Conservation (phyloP, 1,140 invertebrate species). For the Drosophila ohnishii region DNA sequence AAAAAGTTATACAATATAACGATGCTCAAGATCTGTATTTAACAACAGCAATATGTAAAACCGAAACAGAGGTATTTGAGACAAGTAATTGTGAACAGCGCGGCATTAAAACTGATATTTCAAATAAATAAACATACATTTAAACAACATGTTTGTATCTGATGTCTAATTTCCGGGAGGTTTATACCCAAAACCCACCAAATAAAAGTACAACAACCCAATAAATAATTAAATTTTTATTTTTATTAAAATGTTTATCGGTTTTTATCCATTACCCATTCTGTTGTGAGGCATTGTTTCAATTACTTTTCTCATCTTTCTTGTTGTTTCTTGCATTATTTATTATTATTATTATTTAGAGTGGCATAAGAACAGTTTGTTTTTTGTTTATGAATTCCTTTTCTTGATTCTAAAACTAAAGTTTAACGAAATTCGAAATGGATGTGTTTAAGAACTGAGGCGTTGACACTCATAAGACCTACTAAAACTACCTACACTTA, state of each 20-base stretch:
- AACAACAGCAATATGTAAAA: conserved; percentile 35
- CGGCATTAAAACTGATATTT: conserved; percentile 54
- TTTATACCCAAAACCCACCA: background rate
- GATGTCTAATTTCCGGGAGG: background rate
- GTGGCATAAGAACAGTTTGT: conserved; percentile 37
- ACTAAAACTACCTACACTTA: conserved; percentile 20
- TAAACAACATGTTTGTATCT: conserved; percentile 16
- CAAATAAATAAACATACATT: conserved; percentile 63
- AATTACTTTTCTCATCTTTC: conserved; percentile 1
- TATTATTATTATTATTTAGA: conserved; percentile 21
- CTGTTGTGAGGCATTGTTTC: conserved; percentile 24
- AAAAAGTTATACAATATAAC: conserved; percentile 42
- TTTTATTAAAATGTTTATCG: conserved; percentile 72
- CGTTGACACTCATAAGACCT: conserved; percentile 10
- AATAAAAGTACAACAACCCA: background rate
- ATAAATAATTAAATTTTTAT: conserved; percentile 62
- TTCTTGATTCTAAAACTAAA: conserved; percentile 20
- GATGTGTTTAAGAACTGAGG: conserved; percentile 10
- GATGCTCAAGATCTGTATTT: conserved; percentile 59
- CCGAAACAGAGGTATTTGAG: conserved; percentile 23
- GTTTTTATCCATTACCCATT: conserved; percentile 30
- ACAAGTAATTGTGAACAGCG: conserved; percentile 26
- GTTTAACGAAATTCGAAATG: conserved; percentile 8
- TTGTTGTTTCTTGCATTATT: conserved; percentile 13
- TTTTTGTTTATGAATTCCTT: conserved; percentile 8